Evolutionary conservation across 2,113 vertebrate species (phyloP), one percentile per base, ranked within the genome.

Genomic region (Pteropus alecto): DNA sequence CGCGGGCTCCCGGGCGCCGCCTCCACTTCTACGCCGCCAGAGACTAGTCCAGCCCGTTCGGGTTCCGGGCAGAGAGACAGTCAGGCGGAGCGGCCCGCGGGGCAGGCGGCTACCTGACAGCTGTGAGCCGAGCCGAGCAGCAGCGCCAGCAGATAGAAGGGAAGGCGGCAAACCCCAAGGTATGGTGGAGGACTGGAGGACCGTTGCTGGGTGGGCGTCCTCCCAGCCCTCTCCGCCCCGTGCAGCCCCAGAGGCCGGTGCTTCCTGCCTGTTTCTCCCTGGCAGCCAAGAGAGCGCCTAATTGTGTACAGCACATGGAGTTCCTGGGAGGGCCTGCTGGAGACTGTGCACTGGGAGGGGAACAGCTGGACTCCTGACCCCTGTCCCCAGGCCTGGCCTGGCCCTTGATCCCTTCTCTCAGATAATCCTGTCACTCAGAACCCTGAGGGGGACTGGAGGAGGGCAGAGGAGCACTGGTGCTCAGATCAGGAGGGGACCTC

Each of bases 401-500:
- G 12, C 7, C 56, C 58, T 35, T 8, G 60, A 8, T n/a, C 28
- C 51, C 35, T 18, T 41, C 5, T 1, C 21, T 65, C 35, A 51
- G 19, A 14, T 70, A 73, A 24, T 12, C 56, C 3, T 0, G 41
- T 5, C 0, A 1, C 77, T 15, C 33, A 30, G 61, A 22, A 33
- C 19, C 41, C 38, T 8, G 41, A 43, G 24, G 14, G 51, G 46
- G 3, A 1, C 43, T 28, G 67, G 28, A 76, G 48, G 46, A 38
- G 33, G 18, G 21, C n/a, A 0, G 8, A 15, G 58, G 28, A 67
- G 43, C 76, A 1, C 10, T 2, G 3, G 33, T n/a, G 21, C 46
- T 90, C 84, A 56, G 74, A 58, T 92, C 54, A 28, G 81, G 38
- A 76, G 85, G 87, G 21, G n/a, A 54, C 14, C 60, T 87, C 26